A percentile compares a stretch with the other conserved stretches of the same genome.
Evolutionary conservation across 2,113 vertebrate species (phyloP).

Genomic region (Naja naja): DNA sequence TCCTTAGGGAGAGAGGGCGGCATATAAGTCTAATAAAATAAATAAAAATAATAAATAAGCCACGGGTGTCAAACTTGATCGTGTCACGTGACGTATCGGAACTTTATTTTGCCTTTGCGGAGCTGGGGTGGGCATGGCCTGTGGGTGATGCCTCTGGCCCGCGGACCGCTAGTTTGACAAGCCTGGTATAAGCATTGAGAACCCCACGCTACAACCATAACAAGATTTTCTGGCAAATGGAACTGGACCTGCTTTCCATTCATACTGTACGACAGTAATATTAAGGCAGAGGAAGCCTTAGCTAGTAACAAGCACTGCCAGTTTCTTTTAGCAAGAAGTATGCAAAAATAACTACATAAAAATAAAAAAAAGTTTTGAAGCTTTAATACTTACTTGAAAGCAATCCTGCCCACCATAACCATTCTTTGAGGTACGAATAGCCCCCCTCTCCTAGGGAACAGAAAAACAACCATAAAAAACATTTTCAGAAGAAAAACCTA

Average conservation of each 20-base stretch:
- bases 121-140: too few species aligned
- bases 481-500: background rate
- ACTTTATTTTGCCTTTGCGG: too few species aligned
- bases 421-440: constrained; percentile 80
- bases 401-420: constrained; percentile 82
- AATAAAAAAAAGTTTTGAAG: background rate
- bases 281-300: background rate
- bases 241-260: background rate
- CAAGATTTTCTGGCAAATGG: background rate
- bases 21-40: too few species aligned
- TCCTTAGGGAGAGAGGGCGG: too few species aligned
- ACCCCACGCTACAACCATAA: too few species aligned
- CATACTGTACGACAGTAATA: background rate
- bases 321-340: background rate
- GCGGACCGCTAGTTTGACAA: too few species aligned
- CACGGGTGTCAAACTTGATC: too few species aligned
- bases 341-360: background rate
- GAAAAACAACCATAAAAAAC: background rate
- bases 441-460: constrained; percentile 73
- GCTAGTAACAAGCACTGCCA: background rate
- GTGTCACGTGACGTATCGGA: too few species aligned
- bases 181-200: background rate
- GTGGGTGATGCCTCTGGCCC: too few species aligned
- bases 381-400: constrained; percentile 74
- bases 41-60: too few species aligned